Conservation (phyloP, 2,888 invertebrate genomes). For the Melinopterus prodromus region DNA sequence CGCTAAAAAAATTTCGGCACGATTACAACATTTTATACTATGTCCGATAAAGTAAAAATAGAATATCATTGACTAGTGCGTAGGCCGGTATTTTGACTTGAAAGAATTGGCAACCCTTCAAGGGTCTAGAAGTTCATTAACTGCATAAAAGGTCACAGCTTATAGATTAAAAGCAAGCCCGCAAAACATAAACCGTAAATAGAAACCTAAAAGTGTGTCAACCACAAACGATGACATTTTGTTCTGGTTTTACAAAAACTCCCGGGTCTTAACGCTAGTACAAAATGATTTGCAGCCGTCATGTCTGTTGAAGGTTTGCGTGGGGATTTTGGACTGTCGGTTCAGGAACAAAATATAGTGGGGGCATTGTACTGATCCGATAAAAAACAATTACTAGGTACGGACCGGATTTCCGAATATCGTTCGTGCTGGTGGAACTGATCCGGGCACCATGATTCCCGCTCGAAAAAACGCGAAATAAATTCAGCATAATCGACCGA, state of each 20-base stretch:
- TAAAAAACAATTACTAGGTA: conserved; percentile 23
- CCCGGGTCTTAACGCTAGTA: not conserved
- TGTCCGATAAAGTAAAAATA: too few species aligned
- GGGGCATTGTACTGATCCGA: not conserved
- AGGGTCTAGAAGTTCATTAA: too few species aligned
- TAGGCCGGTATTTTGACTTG: too few species aligned
- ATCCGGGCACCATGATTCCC: not conserved
- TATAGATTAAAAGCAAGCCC: too few species aligned
- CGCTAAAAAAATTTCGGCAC: too few species aligned
- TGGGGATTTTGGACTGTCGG: not conserved
- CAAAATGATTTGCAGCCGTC: not conserved
- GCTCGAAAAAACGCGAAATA: conserved; percentile 21
- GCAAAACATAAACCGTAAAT: too few species aligned
- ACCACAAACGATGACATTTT: too few species aligned
- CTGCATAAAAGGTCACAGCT: too few species aligned
- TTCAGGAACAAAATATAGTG: not conserved
- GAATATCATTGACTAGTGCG: too few species aligned
- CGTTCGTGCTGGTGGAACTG: conserved; percentile 5
- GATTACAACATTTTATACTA: too few species aligned
- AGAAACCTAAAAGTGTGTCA: too few species aligned
- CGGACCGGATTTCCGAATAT: conserved; percentile 17
- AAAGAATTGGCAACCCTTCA: too few species aligned
- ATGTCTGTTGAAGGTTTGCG: not conserved
- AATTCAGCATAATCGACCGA: conserved; percentile 30
- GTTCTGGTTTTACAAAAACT: not conserved